Evolutionary conservation across 1,140 invertebrate genomes (phyloP), one percentile per base, ranked within the genome.

Genomic region (Bombyx mandarina): DNA sequence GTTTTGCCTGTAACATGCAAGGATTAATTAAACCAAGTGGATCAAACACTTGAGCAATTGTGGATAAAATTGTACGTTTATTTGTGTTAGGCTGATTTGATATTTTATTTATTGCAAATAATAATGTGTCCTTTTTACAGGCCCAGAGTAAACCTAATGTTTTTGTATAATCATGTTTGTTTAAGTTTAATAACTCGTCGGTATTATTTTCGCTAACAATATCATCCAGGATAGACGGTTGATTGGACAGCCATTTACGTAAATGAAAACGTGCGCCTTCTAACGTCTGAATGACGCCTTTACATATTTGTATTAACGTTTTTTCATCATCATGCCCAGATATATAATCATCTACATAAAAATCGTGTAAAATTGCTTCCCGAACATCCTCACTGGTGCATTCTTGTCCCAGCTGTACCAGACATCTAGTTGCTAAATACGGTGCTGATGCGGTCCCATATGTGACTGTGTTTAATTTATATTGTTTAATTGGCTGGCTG

Each of bases 371-470:
- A 45, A 65, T 65, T 3, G 58, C 53, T 2, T 47, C 18, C 18
- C 35, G 60, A n/a, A 55, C 49, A 9, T 57, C 47, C 10, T 42
- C 10, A 43, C 58, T 48, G 35, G 22, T 7, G 26, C 50, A 52
- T 6, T 52, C 18, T 22, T 52, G 18, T 7, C 71, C 77, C 7
- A 82, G 54, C 59, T 73, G 62, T 18, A 68, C 63, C 44, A 86
- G 43, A 22, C 60, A 61, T 57, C 65, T 61, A 5, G 65, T 70
- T 18, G 77, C 72, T 8, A 79, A 56, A 59, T 62, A 77, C 5
- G 75, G 69, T 12, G 77, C 71, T 4, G 62, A 64, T 8, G 70
- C 57, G 8, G 62, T 63, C 7, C 74, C 75, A 54, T 71, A 77
- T 8, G 69, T 77, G 1, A 77, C 65, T 6, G 74, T 77, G 18